Conservation (phyloP, 2,113 vertebrate genomes). For the Rhynchomys soricoides region DNA sequence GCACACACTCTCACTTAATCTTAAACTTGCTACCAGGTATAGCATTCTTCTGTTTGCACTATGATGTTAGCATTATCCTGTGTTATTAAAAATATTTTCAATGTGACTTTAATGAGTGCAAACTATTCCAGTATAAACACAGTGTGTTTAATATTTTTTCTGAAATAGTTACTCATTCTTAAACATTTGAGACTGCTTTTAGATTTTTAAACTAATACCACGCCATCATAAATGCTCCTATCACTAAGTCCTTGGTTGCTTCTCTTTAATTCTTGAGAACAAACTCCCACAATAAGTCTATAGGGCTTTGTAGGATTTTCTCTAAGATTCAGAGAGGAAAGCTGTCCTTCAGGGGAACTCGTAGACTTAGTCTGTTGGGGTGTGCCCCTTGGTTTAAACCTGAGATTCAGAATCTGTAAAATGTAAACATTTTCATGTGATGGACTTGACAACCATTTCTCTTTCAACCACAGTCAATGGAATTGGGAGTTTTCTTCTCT, state of each 20-base stretch:
- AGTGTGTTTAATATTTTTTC: constrained; percentile 17
- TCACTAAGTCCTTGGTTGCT: neutral
- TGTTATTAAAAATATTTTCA: constrained; percentile 1
- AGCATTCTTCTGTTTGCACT: neutral
- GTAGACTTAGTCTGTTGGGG: neutral
- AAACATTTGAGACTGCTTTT: constrained; percentile 3
- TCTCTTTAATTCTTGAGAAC: constrained; percentile 39
- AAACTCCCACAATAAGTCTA: constrained; percentile 2
- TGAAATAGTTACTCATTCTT: neutral
- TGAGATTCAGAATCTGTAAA: neutral
- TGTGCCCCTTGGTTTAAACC: constrained; percentile 18
- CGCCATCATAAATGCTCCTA: neutral
- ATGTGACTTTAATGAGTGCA: neutral
- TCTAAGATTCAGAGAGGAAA: neutral
- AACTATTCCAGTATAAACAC: neutral
- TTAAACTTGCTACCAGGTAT: constrained; percentile 17
- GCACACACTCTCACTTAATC: neutral
- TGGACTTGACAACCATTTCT: neutral
- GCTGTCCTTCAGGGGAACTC: neutral
- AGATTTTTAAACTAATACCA: neutral
- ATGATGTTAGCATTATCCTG: neutral
- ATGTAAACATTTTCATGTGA: neutral
- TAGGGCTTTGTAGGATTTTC: neutral
- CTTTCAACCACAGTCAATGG: neutral
- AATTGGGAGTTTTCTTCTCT: neutral